Evolutionary conservation across 2,113 vertebrate genomes (phyloP), one percentile per base, ranked within the genome.

Genomic region (Mustela nigripes): DNA sequence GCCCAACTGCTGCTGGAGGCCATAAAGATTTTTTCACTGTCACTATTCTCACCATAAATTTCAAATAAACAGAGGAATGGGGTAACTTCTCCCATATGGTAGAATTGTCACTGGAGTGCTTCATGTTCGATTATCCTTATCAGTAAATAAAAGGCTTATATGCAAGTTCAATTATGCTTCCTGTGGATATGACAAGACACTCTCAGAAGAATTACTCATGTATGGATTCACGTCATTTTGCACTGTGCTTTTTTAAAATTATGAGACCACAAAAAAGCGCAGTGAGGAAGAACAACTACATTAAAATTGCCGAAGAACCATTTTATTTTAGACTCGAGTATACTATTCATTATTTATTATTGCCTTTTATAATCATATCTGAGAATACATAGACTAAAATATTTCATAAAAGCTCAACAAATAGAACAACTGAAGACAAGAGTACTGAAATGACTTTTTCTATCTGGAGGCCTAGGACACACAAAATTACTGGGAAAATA

Each of bases 281-380:
- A 79, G 33, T 62, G 62, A 93, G 67, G 92, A 86, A 33, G 67
- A 96, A 85, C 42, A 12, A 83, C 92, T 92, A 36, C 22, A n/a
- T 50, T 71, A 96, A 91, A 86, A 56, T 76, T 96, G 67, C 65
- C n/a, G 11, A 93, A 96, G 50, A 60, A 76, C 14, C 24, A 90
- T 85, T 95, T 96, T 67, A 92, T 81, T 96, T 96, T 81, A 97
- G 88, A 82, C 36, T 56, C 1, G 33, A 92, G 36, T 63, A 71
- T 28, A 42, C 22, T 62, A 91, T 58, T 76, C 39, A 90, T 93
- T 95, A 88, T 94, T 97, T 94, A 94, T 78, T 91, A 60, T 45
- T 97, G 62, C n/a, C 91, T 82, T 95, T 90, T 96, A 60, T 89
- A 98, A 97, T 97, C 96, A 96, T 87, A 90, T 96, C 28, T 96